Percentiles rank a stretch among this genome's conserved stretches.
These are phyloP conservation scores for Drosophila hawaiiensis DNA, from an alignment of 2,888 invertebrate genomes.

Conservation along the genomic window DNA sequence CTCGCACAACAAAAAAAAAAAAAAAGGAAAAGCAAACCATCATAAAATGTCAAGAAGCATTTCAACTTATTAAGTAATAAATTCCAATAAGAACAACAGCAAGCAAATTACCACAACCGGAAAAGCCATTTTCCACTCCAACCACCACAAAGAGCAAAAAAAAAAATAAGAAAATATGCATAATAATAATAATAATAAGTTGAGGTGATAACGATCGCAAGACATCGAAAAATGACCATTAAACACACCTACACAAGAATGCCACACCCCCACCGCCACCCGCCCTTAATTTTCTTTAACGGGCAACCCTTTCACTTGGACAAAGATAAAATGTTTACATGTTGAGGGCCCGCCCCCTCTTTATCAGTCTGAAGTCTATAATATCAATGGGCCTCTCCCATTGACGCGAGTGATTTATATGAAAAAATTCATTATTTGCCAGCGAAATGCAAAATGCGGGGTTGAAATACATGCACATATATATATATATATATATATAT, in stretches of 20 bases:
- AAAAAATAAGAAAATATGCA: conserved; percentile 39
- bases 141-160: not conserved
- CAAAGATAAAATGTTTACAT: conserved; percentile 52
- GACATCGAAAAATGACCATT: conserved; percentile 79
- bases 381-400: conserved; percentile 75
- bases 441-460: conserved; percentile 66
- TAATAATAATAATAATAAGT: conserved; percentile 52
- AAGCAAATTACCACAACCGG: conserved; percentile 26
- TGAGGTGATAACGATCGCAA: conserved; percentile 75
- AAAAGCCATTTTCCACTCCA: conserved; percentile 2
- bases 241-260: conserved; percentile 71
- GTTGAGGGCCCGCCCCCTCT: conserved; percentile 19
- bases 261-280: conserved; percentile 25
- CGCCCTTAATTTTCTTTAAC: not conserved
- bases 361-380: conserved; percentile 11
- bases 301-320: conserved; percentile 48
- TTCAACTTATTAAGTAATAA: conserved; percentile 80
- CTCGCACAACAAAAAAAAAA: conserved; percentile 4
- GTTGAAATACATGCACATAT: not conserved
- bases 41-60: conserved; percentile 48
- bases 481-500: not conserved
- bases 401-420: conserved; percentile 80
- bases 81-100: conserved; percentile 73
- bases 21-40: conserved; percentile 5
- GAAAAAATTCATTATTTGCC: conserved; percentile 78